Percentiles rank a stretch among this genome's conserved stretches.
Conservation (phyloP, 2,113 vertebrate genomes). For the Tetrao urogallus region DNA sequence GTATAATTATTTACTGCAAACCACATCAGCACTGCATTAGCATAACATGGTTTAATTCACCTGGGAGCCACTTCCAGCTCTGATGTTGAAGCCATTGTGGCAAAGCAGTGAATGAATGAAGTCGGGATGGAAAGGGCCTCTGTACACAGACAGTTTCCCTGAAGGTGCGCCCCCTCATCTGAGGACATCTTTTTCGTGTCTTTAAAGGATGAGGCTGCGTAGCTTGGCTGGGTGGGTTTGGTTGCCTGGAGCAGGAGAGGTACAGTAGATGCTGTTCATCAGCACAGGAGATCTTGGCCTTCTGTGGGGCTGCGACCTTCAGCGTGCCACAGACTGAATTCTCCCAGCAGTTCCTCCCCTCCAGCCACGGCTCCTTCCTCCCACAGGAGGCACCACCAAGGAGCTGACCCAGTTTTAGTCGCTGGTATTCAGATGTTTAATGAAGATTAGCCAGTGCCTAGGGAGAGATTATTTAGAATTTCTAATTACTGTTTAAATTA, state of each 20-base stretch:
- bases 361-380: not conserved
- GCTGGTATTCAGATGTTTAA: slow-evolving; percentile 23
- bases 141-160: not conserved
- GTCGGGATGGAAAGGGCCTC: not conserved
- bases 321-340: not conserved
- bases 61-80: not conserved
- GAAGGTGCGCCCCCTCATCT: no score
- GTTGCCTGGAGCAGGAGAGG: not conserved
- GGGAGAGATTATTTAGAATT: slow-evolving; percentile 31
- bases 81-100: not conserved
- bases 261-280: not conserved
- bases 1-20: not conserved
- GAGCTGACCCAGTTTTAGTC: slow-evolving; percentile 18
- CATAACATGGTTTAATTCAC: not conserved
- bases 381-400: not conserved
- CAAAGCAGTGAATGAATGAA: not conserved
- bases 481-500: slow-evolving; percentile 32
- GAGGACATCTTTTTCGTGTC: not conserved
- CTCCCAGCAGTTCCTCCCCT: rapidly evolving
- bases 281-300: not conserved
- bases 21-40: not conserved
- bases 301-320: rapidly evolving
- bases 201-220: not conserved
- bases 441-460: slow-evolving; percentile 36
- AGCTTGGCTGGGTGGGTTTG: not conserved